These are phyloP conservation scores for Sporophila hypoxantha DNA, from an alignment of 2,113 vertebrate species.

Conservation along the genomic window DNA sequence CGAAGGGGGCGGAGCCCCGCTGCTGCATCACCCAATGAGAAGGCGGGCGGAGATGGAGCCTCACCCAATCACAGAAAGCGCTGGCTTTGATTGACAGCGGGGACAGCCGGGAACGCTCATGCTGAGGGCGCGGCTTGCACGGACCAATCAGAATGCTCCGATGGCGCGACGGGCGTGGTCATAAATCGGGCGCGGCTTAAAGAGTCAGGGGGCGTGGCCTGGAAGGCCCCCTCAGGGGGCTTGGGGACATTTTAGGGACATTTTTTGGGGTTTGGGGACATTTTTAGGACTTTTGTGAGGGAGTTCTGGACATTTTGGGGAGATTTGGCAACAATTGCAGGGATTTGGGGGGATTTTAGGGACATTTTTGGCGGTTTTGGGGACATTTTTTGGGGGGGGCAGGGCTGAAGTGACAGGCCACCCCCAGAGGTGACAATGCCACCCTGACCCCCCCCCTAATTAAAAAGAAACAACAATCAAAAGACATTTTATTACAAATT, in stretches of 20 bases:
- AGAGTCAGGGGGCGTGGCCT: not conserved
- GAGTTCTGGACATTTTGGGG: too few relatives aligned
- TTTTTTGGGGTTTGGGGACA: not conserved
- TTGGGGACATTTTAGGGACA: not conserved
- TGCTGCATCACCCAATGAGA: fast-evolving
- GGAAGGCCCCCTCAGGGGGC: fast-evolving
- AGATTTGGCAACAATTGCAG: too few relatives aligned
- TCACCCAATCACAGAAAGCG: not conserved
- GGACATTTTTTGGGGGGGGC: too few relatives aligned
- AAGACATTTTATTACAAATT: too few relatives aligned
- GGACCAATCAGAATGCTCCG: not conserved
- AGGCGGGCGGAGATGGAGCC: fast-evolving
- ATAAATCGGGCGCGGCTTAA: fast-evolving
- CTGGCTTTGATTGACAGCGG: not conserved
- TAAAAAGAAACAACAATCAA: too few relatives aligned
- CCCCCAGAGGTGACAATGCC: too few relatives aligned
- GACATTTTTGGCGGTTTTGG: too few relatives aligned
- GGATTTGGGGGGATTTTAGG: too few relatives aligned
- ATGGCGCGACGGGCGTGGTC: fast-evolving
- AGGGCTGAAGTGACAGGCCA: too few relatives aligned
- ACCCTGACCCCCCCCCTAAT: too few relatives aligned
- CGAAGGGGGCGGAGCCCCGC: not conserved
- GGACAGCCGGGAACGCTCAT: fast-evolving
- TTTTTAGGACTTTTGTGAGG: too few relatives aligned
- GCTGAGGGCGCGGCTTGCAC: fast-evolving